Percentiles rank a stretch among this genome's conserved stretches.
These are phyloP conservation scores for Hypsopygia costalis DNA, from an alignment of 2,888 invertebrate species.

Conservation along the genomic window DNA sequence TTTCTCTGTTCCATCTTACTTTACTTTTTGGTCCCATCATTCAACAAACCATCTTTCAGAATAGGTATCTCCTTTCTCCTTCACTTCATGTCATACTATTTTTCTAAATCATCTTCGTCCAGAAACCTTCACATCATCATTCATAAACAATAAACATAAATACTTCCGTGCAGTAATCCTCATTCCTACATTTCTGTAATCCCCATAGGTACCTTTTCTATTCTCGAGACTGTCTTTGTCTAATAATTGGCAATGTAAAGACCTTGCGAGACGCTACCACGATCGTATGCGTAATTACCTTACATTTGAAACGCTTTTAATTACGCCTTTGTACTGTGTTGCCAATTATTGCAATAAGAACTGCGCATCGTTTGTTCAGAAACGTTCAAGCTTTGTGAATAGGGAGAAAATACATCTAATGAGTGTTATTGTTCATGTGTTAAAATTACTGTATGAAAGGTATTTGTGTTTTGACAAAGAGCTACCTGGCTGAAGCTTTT, in stretches of 20 bases:
- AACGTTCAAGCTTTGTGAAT: slow-evolving; percentile 1
- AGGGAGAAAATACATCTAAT: slow-evolving; percentile 18
- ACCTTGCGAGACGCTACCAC: slow-evolving; percentile 19
- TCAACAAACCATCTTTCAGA: too few relatives aligned
- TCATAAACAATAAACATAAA: too few relatives aligned
- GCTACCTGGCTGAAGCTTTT: too few relatives aligned
- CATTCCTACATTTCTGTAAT: neutral
- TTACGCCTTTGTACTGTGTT: slow-evolving; percentile 51
- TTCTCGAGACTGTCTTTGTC: slow-evolving; percentile 4
- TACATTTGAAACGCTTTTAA: slow-evolving; percentile 59
- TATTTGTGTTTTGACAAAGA: neutral
- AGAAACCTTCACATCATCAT: too few relatives aligned
- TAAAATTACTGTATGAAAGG: neutral
- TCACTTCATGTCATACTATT: too few relatives aligned
- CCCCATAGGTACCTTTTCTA: neutral
- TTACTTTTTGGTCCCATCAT: too few relatives aligned
- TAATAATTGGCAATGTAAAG: slow-evolving; percentile 22
- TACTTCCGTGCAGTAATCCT: too few relatives aligned
- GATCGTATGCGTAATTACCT: slow-evolving; percentile 53
- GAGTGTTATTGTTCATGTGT: slow-evolving; percentile 33
- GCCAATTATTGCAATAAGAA: slow-evolving; percentile 70
- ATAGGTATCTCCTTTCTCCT: too few relatives aligned
- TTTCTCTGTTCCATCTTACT: too few relatives aligned
- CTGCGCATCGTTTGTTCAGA: slow-evolving; percentile 43
- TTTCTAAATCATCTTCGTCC: too few relatives aligned